Percentiles rank a stretch among this genome's conserved stretches.
Conservation (phyloP, 2,888 invertebrate genomes). For the Himalopsyche anomala region DNA sequence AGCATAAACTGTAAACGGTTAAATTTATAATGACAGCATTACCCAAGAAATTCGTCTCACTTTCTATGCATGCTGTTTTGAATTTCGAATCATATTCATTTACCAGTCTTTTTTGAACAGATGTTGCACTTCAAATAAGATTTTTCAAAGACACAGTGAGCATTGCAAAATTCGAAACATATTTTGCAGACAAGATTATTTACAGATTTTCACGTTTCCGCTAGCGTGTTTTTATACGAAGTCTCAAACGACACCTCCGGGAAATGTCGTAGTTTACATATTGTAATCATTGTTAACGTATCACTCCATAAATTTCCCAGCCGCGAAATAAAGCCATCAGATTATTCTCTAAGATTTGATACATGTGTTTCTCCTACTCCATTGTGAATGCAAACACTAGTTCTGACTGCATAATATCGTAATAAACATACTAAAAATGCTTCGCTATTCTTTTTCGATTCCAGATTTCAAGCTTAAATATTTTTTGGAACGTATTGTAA, state of each 20-base stretch:
- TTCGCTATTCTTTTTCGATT: constrained; percentile 8
- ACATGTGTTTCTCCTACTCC: constrained; percentile 8
- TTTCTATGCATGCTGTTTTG: too few relatives aligned
- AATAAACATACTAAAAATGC: constrained; percentile 29
- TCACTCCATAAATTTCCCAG: constrained; percentile 63
- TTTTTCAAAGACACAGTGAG: background rate
- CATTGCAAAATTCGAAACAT: background rate
- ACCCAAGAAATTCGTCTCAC: too few relatives aligned
- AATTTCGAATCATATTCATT: too few relatives aligned
- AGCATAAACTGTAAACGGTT: too few relatives aligned
- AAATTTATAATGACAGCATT: too few relatives aligned
- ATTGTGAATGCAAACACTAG: constrained; percentile 12
- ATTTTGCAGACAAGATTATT: constrained; percentile 44
- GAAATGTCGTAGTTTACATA: constrained; percentile 56
- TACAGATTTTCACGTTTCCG: constrained; percentile 49
- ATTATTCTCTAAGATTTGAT: constrained; percentile 52
- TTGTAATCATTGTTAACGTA: constrained; percentile 63
- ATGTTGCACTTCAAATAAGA: background rate
- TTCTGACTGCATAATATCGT: constrained; percentile 27
- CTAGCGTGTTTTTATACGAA: constrained; percentile 48
- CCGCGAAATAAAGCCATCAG: constrained; percentile 55
- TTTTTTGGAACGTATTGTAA: too few relatives aligned
- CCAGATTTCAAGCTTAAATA: too few relatives aligned
- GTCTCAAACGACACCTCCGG: constrained; percentile 62
- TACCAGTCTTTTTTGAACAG: too few relatives aligned